Evolutionary conservation across 1,140 invertebrate genomes (phyloP), one percentile per base, ranked within the genome.

Genomic region (Drosophila oshimai): DNA sequence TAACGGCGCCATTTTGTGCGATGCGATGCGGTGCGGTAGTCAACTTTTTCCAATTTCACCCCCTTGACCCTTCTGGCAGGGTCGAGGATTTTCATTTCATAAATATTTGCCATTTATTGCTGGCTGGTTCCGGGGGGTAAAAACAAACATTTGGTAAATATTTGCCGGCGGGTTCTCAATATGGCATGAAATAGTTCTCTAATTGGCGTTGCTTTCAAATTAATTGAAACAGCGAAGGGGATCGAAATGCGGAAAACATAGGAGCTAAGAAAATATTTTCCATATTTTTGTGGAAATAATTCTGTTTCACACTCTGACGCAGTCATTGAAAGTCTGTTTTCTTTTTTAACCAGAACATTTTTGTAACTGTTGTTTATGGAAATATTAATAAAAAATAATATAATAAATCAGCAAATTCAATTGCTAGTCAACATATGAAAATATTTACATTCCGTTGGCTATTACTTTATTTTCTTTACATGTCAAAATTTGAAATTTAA

Each of bases 1-100:
- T 55, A 49, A 36, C 33, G 61, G 50, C 78, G 79, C 78, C 78
- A 83, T 83, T 84, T 84, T 86, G 65, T 75, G 60, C n/a, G n/a
- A n/a, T n/a, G n/a, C n/a, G n/a, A n/a, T n/a, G n/a, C n/a, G n/a
- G n/a, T n/a, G n/a, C 41, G 55, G 45, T 36, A 49, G 62, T 49
- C 33, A 57, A 70, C 76, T 60, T 77, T 81, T 77, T 73, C 36
- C 68, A 83, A 68, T 79, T 72, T 84, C 33, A 68, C 65, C 80
- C 74, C 46, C 60, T 67, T 57, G 61, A 39, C 41, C 50, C 47
- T 61, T 55, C 60, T 72, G 37, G 36, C 33, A 47, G 37, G 22
- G 24, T 42, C 15, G 31, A 18, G 65, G 57, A 53, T 37, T 64
- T 73, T 50, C 46, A 65, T 84, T 74, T 78, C 79, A 86, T 74